Conservation (phyloP, 2,888 invertebrate species). For the Tyria jacobaeae region DNA sequence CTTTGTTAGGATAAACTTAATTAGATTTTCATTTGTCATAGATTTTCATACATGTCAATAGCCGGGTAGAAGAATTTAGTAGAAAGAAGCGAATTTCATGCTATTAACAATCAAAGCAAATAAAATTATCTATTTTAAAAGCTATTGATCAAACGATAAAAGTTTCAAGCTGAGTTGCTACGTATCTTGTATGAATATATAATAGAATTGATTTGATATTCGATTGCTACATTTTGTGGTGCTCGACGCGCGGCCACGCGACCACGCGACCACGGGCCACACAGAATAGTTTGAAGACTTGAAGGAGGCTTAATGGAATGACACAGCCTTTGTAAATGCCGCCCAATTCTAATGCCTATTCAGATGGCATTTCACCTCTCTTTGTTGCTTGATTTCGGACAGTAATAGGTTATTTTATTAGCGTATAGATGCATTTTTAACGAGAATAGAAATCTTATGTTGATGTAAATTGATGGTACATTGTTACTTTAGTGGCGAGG, state of each 20-base stretch:
- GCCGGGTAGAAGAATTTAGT: conserved; percentile 16
- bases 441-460: conserved; percentile 73
- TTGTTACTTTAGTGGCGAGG: conserved; percentile 51
- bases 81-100: conserved; percentile 29
- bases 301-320: conserved; percentile 86
- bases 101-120: conserved; percentile 34
- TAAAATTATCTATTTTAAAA: conserved; percentile 34
- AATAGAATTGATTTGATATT: conserved; percentile 83
- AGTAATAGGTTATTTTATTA: conserved; percentile 86
- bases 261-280: conserved; percentile 84
- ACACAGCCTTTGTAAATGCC: conserved; percentile 85
- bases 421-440: conserved; percentile 78
- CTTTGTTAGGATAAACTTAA: conserved; percentile 18
- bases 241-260: conserved; percentile 70
- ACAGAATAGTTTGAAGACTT: conserved; percentile 79
- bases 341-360: conserved; percentile 87
- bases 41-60: too few relatives aligned
- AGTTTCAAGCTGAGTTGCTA: conserved; percentile 49
- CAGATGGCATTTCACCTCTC: conserved; percentile 85
- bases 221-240: conserved; percentile 71
- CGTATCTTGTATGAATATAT: conserved; percentile 63
- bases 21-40: too few relatives aligned
- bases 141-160: conserved; percentile 54
- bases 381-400: conserved; percentile 85
- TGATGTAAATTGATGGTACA: conserved; percentile 65